These are phyloP conservation scores for Trypoxylus dichotomus DNA, from an alignment of 1,140 invertebrate species.

Conservation along the genomic window DNA sequence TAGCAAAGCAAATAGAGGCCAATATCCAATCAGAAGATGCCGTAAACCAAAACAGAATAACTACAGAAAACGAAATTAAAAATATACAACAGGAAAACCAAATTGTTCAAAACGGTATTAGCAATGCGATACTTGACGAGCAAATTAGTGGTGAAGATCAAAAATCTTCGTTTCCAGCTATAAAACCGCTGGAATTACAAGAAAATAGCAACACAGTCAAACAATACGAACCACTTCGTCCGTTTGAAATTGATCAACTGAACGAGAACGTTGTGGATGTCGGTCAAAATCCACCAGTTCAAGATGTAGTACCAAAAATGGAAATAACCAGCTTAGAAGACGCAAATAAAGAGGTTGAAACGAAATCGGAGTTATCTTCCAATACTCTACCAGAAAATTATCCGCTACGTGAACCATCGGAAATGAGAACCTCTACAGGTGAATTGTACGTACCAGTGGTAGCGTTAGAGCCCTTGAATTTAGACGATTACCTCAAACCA, in stretches of 20 bases:
- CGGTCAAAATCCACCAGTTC: neutral
- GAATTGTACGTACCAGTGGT: constrained; percentile 28
- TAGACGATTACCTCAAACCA: constrained; percentile 25
- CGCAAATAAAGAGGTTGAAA: constrained; percentile 31
- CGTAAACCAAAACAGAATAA: neutral
- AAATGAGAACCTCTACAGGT: constrained; percentile 17
- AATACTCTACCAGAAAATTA: neutral
- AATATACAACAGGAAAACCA: neutral
- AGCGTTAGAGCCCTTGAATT: constrained; percentile 15
- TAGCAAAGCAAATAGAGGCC: constrained; percentile 42
- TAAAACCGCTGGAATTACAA: constrained; percentile 19
- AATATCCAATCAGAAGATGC: neutral
- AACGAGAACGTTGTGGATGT: neutral
- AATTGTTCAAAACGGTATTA: neutral
- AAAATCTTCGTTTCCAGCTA: neutral
- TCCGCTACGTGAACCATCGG: neutral
- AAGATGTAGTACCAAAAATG: neutral
- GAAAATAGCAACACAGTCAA: neutral
- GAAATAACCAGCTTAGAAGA: neutral
- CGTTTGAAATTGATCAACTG: constrained; percentile 6
- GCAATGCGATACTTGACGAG: neutral
- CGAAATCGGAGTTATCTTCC: constrained; percentile 19
- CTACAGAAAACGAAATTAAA: neutral
- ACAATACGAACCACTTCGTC: constrained; percentile 34
- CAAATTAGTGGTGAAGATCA: neutral